Conservation (phyloP, 2,888 invertebrate species). For the Ethmia dodecea region DNA sequence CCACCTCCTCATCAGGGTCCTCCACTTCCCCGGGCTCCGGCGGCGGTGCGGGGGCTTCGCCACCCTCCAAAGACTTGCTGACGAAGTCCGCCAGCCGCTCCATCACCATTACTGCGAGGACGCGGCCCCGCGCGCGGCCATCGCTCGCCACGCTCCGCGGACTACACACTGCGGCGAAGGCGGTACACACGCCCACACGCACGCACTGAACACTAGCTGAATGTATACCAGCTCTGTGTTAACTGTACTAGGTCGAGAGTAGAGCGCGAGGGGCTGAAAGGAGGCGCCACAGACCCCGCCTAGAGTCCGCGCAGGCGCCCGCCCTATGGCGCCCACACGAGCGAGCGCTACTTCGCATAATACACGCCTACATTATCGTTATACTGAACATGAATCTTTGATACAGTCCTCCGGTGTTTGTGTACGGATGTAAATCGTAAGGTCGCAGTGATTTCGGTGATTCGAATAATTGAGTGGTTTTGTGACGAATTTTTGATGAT, state of each 20-base stretch:
- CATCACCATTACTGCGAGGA: conserved; percentile 80
- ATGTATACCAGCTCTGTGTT: background rate
- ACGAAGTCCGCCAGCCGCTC: conserved; percentile 95
- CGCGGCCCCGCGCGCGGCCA: conserved; percentile 60
- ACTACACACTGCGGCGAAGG: conserved; percentile 49
- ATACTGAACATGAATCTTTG: conserved; percentile 68
- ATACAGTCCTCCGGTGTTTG: conserved; percentile 42
- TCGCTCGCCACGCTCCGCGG: conserved; percentile 55
- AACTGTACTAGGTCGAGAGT: background rate
- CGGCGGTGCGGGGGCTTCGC: conserved; percentile 68
- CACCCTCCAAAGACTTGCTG: conserved; percentile 88
- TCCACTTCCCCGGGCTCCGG: conserved; percentile 66
- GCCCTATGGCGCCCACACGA: conserved; percentile 27
- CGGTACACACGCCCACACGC: conserved; percentile 51
- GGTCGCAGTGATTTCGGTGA: conserved; percentile 7
- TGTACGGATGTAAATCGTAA: conserved; percentile 22
- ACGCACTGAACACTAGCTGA: conserved; percentile 8
- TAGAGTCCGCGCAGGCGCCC: conserved; percentile 60
- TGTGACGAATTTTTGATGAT: too few relatives aligned
- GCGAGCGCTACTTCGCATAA: conserved; percentile 31
- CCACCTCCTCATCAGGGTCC: conserved; percentile 61
- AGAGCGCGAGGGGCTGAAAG: conserved; percentile 20
- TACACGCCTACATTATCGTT: conserved; percentile 76
- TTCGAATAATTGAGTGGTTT: conserved; percentile 1
- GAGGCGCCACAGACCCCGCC: conserved; percentile 56